phyloP scores from a whole-genome alignment of 1,140 invertebrate species.

The Andrena cerasifolii region DNA sequence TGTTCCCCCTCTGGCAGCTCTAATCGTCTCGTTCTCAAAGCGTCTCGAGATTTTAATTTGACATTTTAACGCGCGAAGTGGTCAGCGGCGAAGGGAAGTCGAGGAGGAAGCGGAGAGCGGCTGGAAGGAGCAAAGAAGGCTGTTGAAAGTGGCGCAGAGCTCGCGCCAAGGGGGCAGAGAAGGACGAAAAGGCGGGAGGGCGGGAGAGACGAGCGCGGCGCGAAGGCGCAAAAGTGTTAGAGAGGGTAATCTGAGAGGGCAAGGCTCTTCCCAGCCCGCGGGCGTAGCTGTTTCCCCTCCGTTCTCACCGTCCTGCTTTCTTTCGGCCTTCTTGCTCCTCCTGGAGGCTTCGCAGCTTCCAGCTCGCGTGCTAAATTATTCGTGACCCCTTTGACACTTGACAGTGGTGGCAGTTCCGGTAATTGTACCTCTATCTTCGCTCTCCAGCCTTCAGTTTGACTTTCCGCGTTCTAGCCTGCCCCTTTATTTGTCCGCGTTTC shows the following conservation, averaged over 20 bases:
- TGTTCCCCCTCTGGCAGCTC: neutral
- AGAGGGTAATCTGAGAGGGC: slow-evolving; percentile 50
- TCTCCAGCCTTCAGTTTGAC: slow-evolving; percentile 7
- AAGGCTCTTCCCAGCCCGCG: slow-evolving; percentile 20
- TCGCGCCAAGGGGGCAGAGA: neutral
- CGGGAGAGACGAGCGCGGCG: slow-evolving; percentile 5
- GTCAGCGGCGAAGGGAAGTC: slow-evolving; percentile 46
- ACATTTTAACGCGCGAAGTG: slow-evolving; percentile 66
- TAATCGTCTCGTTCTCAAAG: slow-evolving; percentile 53
- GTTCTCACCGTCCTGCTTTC: neutral
- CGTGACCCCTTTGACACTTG: slow-evolving; percentile 61
- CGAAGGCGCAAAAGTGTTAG: slow-evolving; percentile 59
- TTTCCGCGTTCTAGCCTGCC: slow-evolving; percentile 1
- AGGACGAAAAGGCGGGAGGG: no score
- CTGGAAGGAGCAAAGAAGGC: slow-evolving; percentile 33
- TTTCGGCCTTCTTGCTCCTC: neutral
- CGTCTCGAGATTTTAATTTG: slow-evolving; percentile 72
- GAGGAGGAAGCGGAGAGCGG: slow-evolving; percentile 28
- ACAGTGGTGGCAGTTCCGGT: slow-evolving; percentile 59
- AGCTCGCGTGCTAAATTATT: slow-evolving; percentile 61
- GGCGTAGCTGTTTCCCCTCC: neutral
- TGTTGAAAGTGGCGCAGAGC: neutral
- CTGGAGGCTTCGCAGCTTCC: neutral
- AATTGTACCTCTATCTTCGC: slow-evolving; percentile 54
- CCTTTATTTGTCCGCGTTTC: neutral